A percentile compares a stretch with the other conserved stretches of the same genome.
phyloP scores from a whole-genome alignment of 92 coral and sea anemone species.

The Nematostella vectensis region DNA sequence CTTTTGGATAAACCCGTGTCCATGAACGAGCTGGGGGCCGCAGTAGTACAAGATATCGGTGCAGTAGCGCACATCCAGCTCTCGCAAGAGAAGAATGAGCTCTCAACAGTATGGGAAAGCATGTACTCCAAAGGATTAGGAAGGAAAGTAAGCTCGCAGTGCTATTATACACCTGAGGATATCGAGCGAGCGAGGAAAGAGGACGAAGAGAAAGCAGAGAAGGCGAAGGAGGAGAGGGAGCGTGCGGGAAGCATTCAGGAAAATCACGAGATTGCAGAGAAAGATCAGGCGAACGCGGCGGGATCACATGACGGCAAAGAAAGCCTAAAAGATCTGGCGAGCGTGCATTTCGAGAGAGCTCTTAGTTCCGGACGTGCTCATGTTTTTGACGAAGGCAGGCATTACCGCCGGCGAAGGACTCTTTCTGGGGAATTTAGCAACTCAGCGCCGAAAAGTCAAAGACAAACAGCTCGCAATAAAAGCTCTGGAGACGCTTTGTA shows the following conservation, averaged over 20 bases:
- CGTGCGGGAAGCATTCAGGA: constrained; percentile 4
- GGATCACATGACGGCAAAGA: neutral
- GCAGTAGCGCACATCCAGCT: constrained; percentile 57
- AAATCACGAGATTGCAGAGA: neutral
- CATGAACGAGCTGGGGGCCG: constrained; percentile 51
- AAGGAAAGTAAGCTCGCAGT: constrained; percentile 61
- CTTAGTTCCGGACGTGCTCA: constrained; percentile 40
- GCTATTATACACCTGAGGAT: constrained; percentile 35
- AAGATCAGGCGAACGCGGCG: neutral
- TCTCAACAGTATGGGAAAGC: constrained; percentile 74
- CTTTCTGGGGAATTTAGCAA: constrained; percentile 6
- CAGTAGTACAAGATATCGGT: constrained; percentile 41
- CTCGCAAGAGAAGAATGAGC: constrained; percentile 42
- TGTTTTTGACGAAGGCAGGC: constrained; percentile 54
- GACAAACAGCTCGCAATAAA: too few species aligned
- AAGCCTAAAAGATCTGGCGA: constrained; percentile 51
- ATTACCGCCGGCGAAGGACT: constrained; percentile 43
- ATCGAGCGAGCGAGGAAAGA: constrained; percentile 6
- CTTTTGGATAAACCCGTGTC: constrained; percentile 48
- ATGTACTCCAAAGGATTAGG: constrained; percentile 78
- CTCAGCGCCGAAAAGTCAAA: too few species aligned
- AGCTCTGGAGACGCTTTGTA: too few species aligned
- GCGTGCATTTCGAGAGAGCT: constrained; percentile 86
- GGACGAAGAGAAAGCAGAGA: neutral
- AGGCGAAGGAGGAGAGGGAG: neutral